Conservation (phyloP, 2,888 invertebrate genomes). For the Osedax fenrisi region DNA sequence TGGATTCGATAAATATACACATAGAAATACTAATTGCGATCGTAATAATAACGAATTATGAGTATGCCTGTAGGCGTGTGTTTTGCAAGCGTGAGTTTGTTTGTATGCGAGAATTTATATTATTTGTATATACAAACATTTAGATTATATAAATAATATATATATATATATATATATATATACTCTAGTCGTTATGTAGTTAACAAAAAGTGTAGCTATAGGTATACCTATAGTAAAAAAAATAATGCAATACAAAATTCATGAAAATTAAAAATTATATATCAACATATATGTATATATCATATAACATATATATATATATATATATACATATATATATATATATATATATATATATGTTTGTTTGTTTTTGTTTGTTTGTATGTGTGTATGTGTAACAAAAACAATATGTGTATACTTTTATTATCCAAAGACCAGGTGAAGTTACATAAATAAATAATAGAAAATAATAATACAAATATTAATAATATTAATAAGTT, state of each 20-base stretch:
- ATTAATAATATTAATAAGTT: too few species aligned
- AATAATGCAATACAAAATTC: too few species aligned
- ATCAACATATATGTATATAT: neutral
- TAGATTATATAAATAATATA: neutral
- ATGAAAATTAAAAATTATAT: neutral
- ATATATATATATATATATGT: neutral
- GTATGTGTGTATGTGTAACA: neutral
- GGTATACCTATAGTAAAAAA: neutral
- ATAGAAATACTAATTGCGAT: neutral
- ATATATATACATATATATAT: neutral
- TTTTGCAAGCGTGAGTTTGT: too few species aligned
- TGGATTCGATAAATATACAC: constrained; percentile 45
- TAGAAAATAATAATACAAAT: too few species aligned
- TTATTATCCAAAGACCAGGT: too few species aligned
- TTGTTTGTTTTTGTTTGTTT: neutral
- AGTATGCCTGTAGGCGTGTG: too few species aligned
- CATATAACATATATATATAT: neutral
- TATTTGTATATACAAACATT: neutral
- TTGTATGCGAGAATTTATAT: too few species aligned
- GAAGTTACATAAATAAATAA: too few species aligned
- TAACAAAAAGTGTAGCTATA: neutral
- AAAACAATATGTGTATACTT: too few species aligned
- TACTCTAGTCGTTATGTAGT: neutral
- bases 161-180: too few species aligned
- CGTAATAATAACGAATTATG: too few species aligned